Conservation (phyloP, 2,888 invertebrate genomes). For the Clivina fossor region DNA sequence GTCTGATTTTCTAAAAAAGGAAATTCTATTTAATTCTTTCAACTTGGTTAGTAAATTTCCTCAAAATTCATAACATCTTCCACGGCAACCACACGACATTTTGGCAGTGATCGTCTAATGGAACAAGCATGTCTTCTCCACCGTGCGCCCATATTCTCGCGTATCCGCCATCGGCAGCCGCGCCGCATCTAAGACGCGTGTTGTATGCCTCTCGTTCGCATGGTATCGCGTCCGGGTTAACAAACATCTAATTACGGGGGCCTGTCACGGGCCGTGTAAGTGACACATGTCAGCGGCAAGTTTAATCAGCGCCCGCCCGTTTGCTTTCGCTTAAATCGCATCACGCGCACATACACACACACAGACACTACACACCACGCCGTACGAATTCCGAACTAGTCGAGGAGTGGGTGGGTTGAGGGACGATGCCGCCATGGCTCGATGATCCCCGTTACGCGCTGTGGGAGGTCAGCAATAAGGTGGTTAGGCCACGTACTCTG, state of each 20-base stretch:
- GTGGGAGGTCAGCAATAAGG: no score
- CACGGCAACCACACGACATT: neutral
- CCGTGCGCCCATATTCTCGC: constrained; percentile 16
- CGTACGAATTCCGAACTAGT: constrained; percentile 36
- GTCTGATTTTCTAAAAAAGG: no score
- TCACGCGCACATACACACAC: no score
- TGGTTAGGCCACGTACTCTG: no score
- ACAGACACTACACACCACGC: no score
- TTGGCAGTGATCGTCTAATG: constrained; percentile 2
- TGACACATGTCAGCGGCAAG: constrained; percentile 44
- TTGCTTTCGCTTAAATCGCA: no score
- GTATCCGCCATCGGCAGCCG: constrained; percentile 16
- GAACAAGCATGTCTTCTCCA: constrained; percentile 20
- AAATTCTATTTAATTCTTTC: no score
- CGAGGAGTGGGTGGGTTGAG: no score
- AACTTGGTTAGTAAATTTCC: no score
- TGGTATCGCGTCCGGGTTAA: no score
- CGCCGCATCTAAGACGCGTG: constrained; percentile 29
- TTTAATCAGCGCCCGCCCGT: constrained; percentile 43
- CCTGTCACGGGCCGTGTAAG: constrained; percentile 41
- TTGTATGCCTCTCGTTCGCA: no score
- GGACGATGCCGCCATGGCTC: neutral
- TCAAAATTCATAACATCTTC: no score
- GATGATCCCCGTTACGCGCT: neutral
- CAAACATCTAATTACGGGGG: constrained; percentile 44